These are phyloP conservation scores for Trematomus bernacchii DNA, from an alignment of 2,797 vertebrate genomes.

Conservation along the genomic window DNA sequence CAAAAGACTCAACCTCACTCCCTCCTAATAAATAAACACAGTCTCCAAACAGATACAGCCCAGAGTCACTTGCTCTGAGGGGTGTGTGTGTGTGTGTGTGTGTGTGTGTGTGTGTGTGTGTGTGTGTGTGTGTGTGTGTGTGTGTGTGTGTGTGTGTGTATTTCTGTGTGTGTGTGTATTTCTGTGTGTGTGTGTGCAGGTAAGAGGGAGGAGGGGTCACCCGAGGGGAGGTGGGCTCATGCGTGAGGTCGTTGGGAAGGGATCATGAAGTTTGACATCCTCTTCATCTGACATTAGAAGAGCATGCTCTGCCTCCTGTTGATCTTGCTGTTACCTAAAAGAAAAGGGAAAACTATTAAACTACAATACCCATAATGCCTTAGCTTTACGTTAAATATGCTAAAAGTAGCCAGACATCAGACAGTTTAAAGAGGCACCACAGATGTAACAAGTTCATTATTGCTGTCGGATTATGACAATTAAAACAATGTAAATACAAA, in stretches of 20 bases:
- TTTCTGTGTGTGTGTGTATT: constrained; percentile 39
- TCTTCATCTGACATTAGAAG: constrained; percentile 59
- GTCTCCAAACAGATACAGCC: constrained; percentile 79
- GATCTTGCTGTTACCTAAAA: constrained; percentile 93
- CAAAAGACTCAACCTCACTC: constrained; percentile 88
- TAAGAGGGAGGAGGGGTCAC: constrained; percentile 18
- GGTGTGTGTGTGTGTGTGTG: constrained; percentile 37
- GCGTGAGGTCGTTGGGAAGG: constrained; percentile 57
- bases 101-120: constrained; percentile 37
- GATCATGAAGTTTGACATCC: constrained; percentile 38
- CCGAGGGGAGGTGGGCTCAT: constrained; percentile 70
- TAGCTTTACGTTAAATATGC: neutral
- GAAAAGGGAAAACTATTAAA: neutral
- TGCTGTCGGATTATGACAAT: too few species aligned
- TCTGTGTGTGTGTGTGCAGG: constrained; percentile 39
- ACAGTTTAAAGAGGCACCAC: neutral
- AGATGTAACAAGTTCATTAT: too few species aligned
- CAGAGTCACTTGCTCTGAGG: constrained; percentile 64
- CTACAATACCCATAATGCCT: constrained; percentile 44
- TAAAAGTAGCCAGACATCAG: neutral
- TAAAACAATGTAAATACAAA: too few species aligned
- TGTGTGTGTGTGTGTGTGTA: constrained; percentile 37
- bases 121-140: constrained; percentile 42
- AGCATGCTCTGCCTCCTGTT: constrained; percentile 99
- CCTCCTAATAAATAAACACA: constrained; percentile 91